Base-by-base conservation (phyloP, 2,797 vertebrate genomes). In the Antennarius maculatus region DNA sequence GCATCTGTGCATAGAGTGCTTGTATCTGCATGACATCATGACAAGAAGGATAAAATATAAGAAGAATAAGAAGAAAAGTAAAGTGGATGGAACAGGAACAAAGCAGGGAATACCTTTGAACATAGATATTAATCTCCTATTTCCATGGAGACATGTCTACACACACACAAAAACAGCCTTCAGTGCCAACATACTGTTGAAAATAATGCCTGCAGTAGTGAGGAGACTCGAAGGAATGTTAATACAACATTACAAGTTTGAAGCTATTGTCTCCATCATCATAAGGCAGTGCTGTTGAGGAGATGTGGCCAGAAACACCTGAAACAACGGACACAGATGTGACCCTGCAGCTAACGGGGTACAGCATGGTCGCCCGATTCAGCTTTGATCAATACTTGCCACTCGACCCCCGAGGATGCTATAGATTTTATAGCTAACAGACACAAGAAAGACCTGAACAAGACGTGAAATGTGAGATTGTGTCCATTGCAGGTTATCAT, bases 391-490 rank as follows among this genome's bases (percentile, higher is more conserved):
- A 79, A 81, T 71, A 45, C 49, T 0, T 61, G 14, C 37, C 76
- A 76, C 76, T 74, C 50, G 74, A 50, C 62, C 37, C 28, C 42
- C 1, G 0, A 52, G 48, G 17, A 54, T 7, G 57, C 70, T 71
- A 53, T 0, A 16, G 55, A 73, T 71, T 79, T 57, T 69, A 51
- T 51, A 67, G 68, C 47, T 46, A 27, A 29, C 17, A 17, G 41
- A 61, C 61, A 62, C 59, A 31, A 74, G 53, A 71, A 68, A 69
- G 34, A 62, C 71, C 52, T 0, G 51, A 73, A 69, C 60, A 58
- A 71, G 17, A 55, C 59, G 61, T 82, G 90, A 89, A 90, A 92
- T 41, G 29, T 54, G 85, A 93, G 79, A 87, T 0, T 61, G 15
- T 39, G 42, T 53, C 54, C 63, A 80, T 81, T 91, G 84, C 86